Percentiles rank a stretch among this genome's conserved stretches.
These are phyloP conservation scores for Gnathonemus echidnorhynchus DNA, from an alignment of 2,113 vertebrate genomes.

Conservation along the genomic window DNA sequence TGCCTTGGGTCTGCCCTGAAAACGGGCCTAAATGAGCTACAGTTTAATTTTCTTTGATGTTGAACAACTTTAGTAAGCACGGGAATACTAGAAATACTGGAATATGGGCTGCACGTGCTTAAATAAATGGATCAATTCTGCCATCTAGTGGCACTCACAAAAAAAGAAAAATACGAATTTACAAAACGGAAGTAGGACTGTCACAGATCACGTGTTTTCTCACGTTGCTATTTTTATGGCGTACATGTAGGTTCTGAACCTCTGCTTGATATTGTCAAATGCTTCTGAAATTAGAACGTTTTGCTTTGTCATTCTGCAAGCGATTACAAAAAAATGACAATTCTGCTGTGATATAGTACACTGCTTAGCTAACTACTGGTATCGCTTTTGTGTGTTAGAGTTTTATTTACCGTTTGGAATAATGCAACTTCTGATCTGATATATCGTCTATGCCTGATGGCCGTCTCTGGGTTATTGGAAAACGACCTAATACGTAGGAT, in stretches of 20 bases:
- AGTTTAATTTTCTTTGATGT: neutral
- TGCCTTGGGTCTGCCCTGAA: neutral
- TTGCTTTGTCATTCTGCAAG: neutral
- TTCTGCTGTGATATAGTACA: neutral
- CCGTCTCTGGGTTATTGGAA: neutral
- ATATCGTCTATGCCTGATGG: neutral
- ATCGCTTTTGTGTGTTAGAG: neutral
- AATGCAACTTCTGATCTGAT: neutral
- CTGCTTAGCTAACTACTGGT: neutral
- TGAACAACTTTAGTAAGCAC: neutral
- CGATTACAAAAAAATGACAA: neutral
- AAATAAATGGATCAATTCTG: conserved; percentile 8
- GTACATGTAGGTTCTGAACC: neutral
- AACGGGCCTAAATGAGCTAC: neutral
- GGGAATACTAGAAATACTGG: neutral
- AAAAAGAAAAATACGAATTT: conserved; percentile 6
- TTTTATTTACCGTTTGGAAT: neutral
- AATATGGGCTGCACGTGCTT: neutral
- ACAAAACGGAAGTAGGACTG: neutral
- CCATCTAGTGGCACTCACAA: conserved; percentile 32
- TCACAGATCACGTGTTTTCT: neutral
- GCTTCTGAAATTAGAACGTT: neutral
- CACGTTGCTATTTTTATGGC: neutral
- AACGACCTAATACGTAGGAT: neutral
- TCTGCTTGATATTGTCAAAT: neutral